A percentile compares a stretch with the other conserved stretches of the same genome.
phyloP scores from a whole-genome alignment of 2,113 vertebrate genomes.

The Panthera uncia region DNA sequence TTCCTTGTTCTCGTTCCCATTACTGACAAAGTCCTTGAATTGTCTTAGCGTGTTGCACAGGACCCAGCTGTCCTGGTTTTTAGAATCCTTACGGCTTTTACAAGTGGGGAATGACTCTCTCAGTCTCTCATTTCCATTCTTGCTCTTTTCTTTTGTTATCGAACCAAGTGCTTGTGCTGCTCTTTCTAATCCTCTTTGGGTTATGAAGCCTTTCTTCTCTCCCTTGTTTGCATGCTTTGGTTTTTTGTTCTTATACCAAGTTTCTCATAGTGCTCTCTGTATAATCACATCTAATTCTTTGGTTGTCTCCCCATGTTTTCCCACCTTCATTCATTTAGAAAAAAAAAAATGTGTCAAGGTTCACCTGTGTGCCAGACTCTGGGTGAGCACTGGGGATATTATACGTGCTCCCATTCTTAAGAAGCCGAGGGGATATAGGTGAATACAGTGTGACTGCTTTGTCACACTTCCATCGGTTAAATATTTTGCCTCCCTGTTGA shows the following conservation, averaged over 20 bases:
- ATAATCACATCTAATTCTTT: background rate
- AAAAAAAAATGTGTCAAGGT: background rate
- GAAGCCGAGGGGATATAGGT: background rate
- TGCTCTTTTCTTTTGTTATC: background rate
- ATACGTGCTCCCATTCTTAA: background rate
- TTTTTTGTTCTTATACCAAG: background rate
- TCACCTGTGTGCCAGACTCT: background rate
- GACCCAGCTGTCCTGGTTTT: background rate
- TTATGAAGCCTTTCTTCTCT: background rate
- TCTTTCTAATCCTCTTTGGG: background rate
- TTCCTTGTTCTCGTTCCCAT: background rate
- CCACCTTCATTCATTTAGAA: background rate
- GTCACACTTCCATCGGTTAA: background rate
- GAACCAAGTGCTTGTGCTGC: background rate
- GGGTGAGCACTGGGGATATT: background rate
- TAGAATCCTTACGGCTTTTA: background rate
- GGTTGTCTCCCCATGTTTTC: background rate
- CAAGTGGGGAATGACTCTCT: background rate
- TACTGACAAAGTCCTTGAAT: background rate
- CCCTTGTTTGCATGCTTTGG: background rate
- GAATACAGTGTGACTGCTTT: background rate
- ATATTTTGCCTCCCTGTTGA: background rate
- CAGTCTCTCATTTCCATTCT: background rate
- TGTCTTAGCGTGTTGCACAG: background rate
- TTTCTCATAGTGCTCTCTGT: background rate